phyloP scores from a whole-genome alignment of 2,888 invertebrate genomes.

The Maniola hyperantus region DNA sequence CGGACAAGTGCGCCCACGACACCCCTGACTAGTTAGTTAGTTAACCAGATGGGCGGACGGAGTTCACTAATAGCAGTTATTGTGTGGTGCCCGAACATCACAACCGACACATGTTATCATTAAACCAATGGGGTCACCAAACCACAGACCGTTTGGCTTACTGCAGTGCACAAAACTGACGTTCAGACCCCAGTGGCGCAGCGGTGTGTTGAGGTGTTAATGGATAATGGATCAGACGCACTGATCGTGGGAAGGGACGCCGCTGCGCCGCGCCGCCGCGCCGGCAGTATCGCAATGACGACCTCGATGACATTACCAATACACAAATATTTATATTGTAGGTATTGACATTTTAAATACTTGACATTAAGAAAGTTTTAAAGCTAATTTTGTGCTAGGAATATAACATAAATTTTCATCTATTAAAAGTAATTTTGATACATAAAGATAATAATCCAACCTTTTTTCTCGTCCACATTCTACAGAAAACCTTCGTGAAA shows the following conservation, averaged over 20 bases:
- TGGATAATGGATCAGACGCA: no score
- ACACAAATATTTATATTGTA: background rate
- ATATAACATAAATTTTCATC: background rate
- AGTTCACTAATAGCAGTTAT: background rate
- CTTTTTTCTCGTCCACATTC: no score
- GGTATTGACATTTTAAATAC: background rate
- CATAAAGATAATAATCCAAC: no score
- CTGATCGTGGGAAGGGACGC: background rate
- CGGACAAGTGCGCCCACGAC: background rate
- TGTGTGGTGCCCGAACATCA: background rate
- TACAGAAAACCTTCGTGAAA: no score
- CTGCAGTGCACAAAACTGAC: no score
- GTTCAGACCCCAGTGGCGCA: background rate
- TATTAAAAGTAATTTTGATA: no score
- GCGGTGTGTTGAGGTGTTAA: background rate
- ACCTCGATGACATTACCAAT: background rate
- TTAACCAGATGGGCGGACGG: background rate
- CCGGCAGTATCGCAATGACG: background rate
- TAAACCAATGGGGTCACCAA: background rate
- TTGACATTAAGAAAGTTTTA: background rate
- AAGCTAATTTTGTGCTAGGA: background rate
- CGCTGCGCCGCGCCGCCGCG: no score
- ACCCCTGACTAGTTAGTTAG: no score
- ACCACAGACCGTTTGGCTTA: no score
- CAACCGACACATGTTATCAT: conserved; percentile 1